Conservation (phyloP, 2,113 vertebrate genomes). For the Carassius auratus region DNA sequence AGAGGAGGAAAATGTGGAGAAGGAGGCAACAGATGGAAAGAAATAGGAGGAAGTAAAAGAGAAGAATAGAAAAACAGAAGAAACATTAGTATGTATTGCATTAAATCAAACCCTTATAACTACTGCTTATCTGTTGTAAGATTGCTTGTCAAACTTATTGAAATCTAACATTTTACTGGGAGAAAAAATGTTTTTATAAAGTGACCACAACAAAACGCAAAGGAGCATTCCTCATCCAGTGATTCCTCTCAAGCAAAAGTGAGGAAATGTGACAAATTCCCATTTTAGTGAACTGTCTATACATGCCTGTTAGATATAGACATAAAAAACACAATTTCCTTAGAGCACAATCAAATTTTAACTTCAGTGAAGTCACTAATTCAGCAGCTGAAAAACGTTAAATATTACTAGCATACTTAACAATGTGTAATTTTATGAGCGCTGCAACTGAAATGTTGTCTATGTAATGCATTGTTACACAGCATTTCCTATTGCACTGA, state of each 20-base stretch:
- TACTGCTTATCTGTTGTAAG: background rate
- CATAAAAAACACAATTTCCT: constrained; percentile 14
- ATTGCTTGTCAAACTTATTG: constrained; percentile 5
- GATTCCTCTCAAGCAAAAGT: constrained; percentile 77
- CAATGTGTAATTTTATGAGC: background rate
- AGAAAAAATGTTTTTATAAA: constrained; percentile 52
- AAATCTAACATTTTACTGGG: constrained; percentile 7
- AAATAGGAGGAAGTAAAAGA: constrained; percentile 2
- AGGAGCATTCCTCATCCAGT: constrained; percentile 80
- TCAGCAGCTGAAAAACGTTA: constrained; percentile 17
- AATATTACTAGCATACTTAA: background rate
- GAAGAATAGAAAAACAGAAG: constrained; percentile 22
- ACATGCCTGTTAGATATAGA: constrained; percentile 72
- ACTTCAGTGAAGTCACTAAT: constrained; percentile 2
- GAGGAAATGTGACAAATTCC: constrained; percentile 69
- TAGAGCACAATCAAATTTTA: constrained; percentile 26
- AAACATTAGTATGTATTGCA: constrained; percentile 23
- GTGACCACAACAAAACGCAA: constrained; percentile 74
- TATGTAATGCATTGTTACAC: constrained; percentile 24
- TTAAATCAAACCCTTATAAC: background rate
- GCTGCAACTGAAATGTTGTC: constrained; percentile 33
- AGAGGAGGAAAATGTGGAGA: constrained; percentile 34
- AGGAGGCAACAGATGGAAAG: background rate
- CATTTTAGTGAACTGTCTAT: constrained; percentile 73
- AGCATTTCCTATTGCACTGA: constrained; percentile 21